phyloP scores from a whole-genome alignment of 1,140 invertebrate species.

The Muscidifurax raptorellus region DNA sequence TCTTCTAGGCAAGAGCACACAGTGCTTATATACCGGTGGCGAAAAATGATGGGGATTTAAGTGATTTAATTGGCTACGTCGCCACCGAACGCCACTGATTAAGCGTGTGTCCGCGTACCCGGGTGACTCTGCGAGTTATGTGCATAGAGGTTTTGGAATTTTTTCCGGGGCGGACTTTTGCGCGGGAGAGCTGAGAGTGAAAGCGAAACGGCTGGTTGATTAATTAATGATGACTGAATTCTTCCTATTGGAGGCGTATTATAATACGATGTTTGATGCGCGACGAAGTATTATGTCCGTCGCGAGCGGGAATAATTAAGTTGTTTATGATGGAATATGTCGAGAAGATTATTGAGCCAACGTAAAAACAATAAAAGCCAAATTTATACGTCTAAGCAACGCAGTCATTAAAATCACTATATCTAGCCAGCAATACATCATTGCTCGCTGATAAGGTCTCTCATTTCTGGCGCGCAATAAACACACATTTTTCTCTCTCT shows the following conservation, averaged over 20 bases:
- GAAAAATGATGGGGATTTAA: background rate
- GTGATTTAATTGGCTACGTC: background rate
- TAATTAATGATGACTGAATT: slow-evolving; percentile 29
- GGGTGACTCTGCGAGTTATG: background rate
- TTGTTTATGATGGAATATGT: too few relatives aligned
- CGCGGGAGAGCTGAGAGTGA: slow-evolving; percentile 40
- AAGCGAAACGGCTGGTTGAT: slow-evolving; percentile 24
- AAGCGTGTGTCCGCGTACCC: background rate
- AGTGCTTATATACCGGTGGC: background rate
- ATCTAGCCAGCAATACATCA: background rate
- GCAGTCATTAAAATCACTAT: too few relatives aligned
- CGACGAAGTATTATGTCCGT: too few relatives aligned
- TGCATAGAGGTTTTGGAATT: background rate
- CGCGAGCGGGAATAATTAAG: too few relatives aligned
- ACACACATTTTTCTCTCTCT: background rate
- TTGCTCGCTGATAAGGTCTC: background rate
- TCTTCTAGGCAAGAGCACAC: background rate
- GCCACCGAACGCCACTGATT: background rate
- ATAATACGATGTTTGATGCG: background rate
- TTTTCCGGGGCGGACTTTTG: slow-evolving; percentile 47
- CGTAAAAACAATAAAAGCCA: too few relatives aligned
- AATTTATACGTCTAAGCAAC: too few relatives aligned
- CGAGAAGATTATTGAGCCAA: too few relatives aligned
- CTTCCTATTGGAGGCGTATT: too few relatives aligned
- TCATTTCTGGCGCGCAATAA: background rate